Conservation (phyloP, 2,113 vertebrate species). For the Uria aalge region DNA sequence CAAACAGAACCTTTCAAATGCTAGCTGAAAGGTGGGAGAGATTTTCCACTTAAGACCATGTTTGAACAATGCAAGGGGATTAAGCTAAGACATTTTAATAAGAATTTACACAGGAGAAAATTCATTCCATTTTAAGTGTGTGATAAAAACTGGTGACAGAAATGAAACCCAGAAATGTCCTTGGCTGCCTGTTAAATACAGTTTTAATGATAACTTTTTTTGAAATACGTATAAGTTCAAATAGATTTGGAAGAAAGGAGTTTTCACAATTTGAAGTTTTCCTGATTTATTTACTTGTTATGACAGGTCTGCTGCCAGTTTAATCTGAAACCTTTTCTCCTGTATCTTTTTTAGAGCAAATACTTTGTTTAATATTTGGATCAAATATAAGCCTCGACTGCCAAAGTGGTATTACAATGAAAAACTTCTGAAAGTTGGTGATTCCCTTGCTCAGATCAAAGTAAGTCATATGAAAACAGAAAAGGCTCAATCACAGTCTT, state of each 20-base stretch:
- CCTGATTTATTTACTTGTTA: conserved; percentile 25
- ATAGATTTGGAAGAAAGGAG: neutral
- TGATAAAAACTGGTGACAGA: neutral
- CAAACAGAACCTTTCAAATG: neutral
- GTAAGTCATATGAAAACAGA: conserved; percentile 69
- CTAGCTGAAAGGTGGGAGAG: neutral
- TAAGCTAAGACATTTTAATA: neutral
- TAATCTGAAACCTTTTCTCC: conserved; percentile 6
- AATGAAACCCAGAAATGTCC: conserved; percentile 18
- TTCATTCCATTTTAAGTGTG: neutral
- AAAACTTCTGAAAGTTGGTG: conserved; percentile 85
- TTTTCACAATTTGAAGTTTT: neutral
- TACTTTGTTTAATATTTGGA: conserved; percentile 86
- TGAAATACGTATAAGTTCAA: conserved; percentile 1
- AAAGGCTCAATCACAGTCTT: neutral
- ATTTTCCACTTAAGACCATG: neutral
- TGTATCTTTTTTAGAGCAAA: conserved; percentile 77
- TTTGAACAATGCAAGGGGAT: neutral
- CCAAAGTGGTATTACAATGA: conserved; percentile 83
- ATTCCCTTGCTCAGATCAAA: conserved; percentile 84
- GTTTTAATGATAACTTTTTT: conserved; percentile 14
- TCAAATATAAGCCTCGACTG: conserved; percentile 84
- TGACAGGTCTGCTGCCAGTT: conserved; percentile 15
- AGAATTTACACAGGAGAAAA: neutral
- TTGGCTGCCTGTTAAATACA: neutral